Base-by-base conservation (phyloP, 2,888 invertebrate genomes). In the Sphaerophoria rueppellii region DNA sequence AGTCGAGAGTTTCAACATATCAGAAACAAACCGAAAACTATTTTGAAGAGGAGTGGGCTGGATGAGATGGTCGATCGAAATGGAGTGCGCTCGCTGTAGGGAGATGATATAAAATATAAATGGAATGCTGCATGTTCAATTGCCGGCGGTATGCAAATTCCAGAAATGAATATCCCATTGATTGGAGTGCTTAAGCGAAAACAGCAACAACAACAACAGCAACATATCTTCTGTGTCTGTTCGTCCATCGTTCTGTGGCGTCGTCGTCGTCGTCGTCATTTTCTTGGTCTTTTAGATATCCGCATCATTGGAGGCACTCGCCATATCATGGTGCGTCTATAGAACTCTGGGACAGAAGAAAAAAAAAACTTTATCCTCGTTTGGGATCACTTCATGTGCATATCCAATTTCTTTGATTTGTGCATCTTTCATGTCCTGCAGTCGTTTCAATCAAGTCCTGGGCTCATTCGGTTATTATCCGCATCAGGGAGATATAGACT, bases 391-490 rank as follows among this genome's bases (percentile, higher is more conserved):
- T 77, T 85, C 85, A 85, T 82, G 85, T 85, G 85, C 83, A 87
- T 87, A 87, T 87, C 86, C 87, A 87, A 87, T 87, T 87, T 87
- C 87, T 83, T 87, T 87, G 87, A 87, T 87, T 87, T 87, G 87
- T 87, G 87, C 80, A 86, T 80, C 82, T 87, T 87, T 87, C 87
- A 87, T 87, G 87, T 87, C 87, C 87, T 86, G 78, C 79, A 87
- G 87, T 87, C 87, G 87, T 87, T 87, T 87, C 87, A 87, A 87
- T 87, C 87, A 87, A 87, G 83, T 87, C 86, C 77, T 87, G 81
- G 24, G 85, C 85, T 77, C 73, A 81, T 76, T 81, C 85, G 85
- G 76, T 81, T 80, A 73, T 77, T 81, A 80, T 77, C 81, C 85
- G 73, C 76, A 73, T 85, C 55, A 67, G 75, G 75, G 58, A 63